phyloP scores from a whole-genome alignment of 2,888 invertebrate genomes.

The Lordiphosa fenestrarum region DNA sequence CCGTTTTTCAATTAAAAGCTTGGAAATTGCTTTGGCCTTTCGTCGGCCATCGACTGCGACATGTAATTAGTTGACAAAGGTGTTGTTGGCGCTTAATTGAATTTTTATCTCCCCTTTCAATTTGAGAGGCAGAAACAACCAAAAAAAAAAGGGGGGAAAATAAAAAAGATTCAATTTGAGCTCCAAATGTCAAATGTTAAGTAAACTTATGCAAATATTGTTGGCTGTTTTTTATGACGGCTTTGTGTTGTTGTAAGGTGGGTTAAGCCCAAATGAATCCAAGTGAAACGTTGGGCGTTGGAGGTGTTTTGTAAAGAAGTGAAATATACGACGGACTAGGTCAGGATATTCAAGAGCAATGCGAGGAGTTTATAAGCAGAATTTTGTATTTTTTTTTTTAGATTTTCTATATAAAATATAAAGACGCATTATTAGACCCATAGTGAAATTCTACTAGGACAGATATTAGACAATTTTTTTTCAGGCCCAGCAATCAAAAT shows the following conservation, averaged over 20 bases:
- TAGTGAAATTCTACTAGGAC: no score
- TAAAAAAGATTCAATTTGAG: conserved; percentile 37
- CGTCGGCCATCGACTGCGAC: conserved; percentile 46
- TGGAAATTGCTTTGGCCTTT: conserved; percentile 59
- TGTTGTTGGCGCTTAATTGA: conserved; percentile 61
- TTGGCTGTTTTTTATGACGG: conserved; percentile 3
- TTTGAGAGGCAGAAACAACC: not conserved
- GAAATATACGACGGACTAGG: no score
- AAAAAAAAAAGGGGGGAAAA: not conserved
- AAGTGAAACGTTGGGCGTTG: no score
- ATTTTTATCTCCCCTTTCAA: conserved; percentile 58
- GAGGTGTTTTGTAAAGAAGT: no score
- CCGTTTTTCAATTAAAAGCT: conserved; percentile 64
- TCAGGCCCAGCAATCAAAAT: no score
- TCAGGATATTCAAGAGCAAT: no score
- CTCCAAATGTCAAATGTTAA: conserved; percentile 12
- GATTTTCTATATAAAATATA: no score
- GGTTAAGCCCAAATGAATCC: not conserved
- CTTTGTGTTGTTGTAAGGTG: conserved; percentile 2
- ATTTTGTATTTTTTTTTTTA: no score
- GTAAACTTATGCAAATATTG: conserved; percentile 35
- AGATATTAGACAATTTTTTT: no score
- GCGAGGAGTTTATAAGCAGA: no score
- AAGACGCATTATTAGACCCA: no score
- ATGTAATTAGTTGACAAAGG: conserved; percentile 74